These are phyloP conservation scores for Agrilus planipennis DNA, from an alignment of 1,140 invertebrate species.

Conservation along the genomic window DNA sequence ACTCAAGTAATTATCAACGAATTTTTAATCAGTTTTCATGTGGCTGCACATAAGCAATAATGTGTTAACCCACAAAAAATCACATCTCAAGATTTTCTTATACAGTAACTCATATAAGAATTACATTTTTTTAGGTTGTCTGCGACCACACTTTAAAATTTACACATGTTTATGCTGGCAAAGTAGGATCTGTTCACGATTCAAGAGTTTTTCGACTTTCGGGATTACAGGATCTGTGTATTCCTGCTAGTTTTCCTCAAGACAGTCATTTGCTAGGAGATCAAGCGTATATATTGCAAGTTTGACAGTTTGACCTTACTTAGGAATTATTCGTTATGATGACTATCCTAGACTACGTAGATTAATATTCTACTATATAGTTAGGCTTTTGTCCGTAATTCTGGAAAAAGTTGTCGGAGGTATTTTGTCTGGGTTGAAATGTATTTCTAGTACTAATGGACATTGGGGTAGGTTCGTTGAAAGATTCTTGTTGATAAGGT, in stretches of 20 bases:
- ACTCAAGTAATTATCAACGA: slow-evolving; percentile 7
- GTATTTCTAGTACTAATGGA: no score
- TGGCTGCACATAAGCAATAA: slow-evolving; percentile 4
- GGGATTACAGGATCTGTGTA: slow-evolving; percentile 10
- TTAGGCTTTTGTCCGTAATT: no score
- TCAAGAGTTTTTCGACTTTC: slow-evolving; percentile 10
- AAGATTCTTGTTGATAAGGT: no score
- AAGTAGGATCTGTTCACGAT: slow-evolving; percentile 14
- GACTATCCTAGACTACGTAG: no score
- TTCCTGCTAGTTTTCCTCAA: slow-evolving; percentile 9
- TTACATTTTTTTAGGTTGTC: slow-evolving; percentile 11
- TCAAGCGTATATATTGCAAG: slow-evolving; percentile 13
- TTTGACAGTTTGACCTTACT: no score
- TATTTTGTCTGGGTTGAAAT: no score
- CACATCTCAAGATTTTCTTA: slow-evolving; percentile 7
- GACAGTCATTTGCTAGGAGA: slow-evolving; percentile 13
- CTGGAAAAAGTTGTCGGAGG: no score
- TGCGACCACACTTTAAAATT: slow-evolving; percentile 10
- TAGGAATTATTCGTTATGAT: no score
- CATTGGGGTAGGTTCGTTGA: no score
- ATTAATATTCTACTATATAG: no score
- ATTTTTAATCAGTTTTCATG: not conserved
- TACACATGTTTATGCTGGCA: slow-evolving; percentile 13
- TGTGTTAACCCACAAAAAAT: slow-evolving; percentile 4
- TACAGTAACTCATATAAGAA: slow-evolving; percentile 1